These are phyloP conservation scores for Drosophila grimshawi DNA, from an alignment of 1,140 invertebrate genomes.

Conservation along the genomic window DNA sequence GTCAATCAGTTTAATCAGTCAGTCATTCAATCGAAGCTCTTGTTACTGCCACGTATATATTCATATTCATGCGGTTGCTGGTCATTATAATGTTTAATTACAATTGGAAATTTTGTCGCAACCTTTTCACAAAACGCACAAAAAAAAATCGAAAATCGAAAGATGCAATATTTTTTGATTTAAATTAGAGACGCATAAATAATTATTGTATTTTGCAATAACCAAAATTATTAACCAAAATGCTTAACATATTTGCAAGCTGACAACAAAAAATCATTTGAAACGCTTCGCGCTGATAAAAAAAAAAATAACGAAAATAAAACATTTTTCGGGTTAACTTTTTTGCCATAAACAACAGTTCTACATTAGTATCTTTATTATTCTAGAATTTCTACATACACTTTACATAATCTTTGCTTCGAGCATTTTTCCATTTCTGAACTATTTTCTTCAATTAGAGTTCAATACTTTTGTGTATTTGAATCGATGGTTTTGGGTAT, in stretches of 20 bases:
- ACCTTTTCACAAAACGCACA: conserved; percentile 73
- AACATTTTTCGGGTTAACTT: conserved; percentile 84
- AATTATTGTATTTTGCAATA: conserved; percentile 83
- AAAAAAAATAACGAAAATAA: conserved; percentile 78
- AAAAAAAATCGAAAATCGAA: conserved; percentile 35
- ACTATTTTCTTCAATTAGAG: conserved; percentile 34
- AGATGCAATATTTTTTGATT: conserved; percentile 17
- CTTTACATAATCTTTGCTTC: conserved; percentile 53
- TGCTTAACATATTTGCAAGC: conserved; percentile 60
- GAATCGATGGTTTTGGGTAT: conserved; percentile 66
- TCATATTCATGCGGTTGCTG: conserved; percentile 76
- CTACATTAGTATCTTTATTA: conserved; percentile 44
- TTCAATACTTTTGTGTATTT: conserved; percentile 52
- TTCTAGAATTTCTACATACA: conserved; percentile 39
- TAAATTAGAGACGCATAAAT: conserved; percentile 34
- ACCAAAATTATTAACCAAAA: conserved; percentile 82
- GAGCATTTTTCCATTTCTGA: conserved; percentile 48
- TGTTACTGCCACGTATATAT: conserved; percentile 66
- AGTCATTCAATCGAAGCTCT: conserved; percentile 56
- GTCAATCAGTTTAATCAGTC: conserved; percentile 28
- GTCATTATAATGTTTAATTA: conserved; percentile 59
- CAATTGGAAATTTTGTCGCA: conserved; percentile 33
- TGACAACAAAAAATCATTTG: conserved; percentile 21
- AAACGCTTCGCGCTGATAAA: conserved; percentile 35
- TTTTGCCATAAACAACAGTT: conserved; percentile 29